Evolutionary conservation across 2,797 vertebrate species (phyloP).

Genomic region (Sebastes reedi): DNA sequence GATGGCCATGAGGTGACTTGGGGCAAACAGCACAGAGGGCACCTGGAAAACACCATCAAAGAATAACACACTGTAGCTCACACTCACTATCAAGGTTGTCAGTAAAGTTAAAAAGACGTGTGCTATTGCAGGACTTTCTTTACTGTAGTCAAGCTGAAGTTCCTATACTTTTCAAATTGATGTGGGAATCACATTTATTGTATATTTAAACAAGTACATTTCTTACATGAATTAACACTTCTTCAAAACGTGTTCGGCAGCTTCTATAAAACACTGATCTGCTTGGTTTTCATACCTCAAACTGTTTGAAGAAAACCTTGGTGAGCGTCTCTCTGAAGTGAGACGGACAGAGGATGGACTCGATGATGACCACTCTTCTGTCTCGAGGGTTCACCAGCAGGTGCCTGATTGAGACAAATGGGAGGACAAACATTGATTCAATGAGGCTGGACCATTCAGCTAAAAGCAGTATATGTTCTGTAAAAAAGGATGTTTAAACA

Average conservation of each 20-base stretch:
- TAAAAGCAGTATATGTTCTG: neutral
- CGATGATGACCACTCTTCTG: conserved; percentile 95
- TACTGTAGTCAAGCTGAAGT: neutral
- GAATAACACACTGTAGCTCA: neutral
- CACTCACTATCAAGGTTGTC: neutral
- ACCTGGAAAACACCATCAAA: conserved; percentile 80
- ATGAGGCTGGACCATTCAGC: neutral
- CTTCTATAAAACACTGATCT: neutral
- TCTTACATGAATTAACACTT: neutral
- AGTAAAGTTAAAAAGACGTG: neutral
- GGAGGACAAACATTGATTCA: neutral
- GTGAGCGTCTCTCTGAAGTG: conserved; percentile 98
- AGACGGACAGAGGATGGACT: conserved; percentile 95
- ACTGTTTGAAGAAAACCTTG: conserved; percentile 97
- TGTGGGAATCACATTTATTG: neutral
- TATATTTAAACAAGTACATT: neutral
- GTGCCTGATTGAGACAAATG: conserved; percentile 79
- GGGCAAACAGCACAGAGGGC: conserved; percentile 95
- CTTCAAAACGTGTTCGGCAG: neutral
- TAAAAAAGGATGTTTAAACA: neutral
- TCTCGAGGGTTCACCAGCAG: conserved; percentile 97
- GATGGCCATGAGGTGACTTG: conserved; percentile 95
- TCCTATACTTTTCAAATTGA: neutral
- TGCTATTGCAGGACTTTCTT: neutral
- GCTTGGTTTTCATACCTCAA: conserved; percentile 86